A percentile compares a stretch with the other conserved stretches of the same genome.
Conservation (phyloP, 2,888 invertebrate genomes). For the Metallyticus violacea region DNA sequence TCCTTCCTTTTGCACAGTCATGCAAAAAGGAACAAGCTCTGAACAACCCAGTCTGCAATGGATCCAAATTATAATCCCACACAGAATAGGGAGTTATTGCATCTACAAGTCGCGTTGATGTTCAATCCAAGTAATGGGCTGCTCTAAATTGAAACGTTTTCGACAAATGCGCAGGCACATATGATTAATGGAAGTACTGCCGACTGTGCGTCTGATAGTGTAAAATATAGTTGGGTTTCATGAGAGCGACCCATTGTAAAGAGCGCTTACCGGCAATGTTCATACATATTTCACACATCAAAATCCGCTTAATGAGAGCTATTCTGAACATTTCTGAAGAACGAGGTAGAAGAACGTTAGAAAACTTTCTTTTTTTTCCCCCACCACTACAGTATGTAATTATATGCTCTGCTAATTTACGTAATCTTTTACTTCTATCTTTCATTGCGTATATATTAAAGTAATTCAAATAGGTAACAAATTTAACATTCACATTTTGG, state of each 20-base stretch:
- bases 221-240: too few species aligned
- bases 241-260: not conserved
- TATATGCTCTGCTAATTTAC: too few species aligned
- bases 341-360: too few species aligned
- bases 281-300: not conserved
- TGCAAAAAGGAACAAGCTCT: not conserved
- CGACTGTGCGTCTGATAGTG: not conserved
- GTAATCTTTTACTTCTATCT: too few species aligned
- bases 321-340: too few species aligned
- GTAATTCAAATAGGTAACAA: too few species aligned
- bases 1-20: not conserved
- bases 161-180: not conserved
- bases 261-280: not conserved
- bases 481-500: too few species aligned
- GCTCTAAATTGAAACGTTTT: not conserved
- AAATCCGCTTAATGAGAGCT: not conserved
- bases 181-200: not conserved
- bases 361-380: too few species aligned
- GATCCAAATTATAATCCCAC: not conserved
- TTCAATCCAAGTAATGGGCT: not conserved
- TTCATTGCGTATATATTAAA: too few species aligned
- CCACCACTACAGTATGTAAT: too few species aligned
- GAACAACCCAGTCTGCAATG: not conserved
- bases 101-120: not conserved
- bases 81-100: not conserved